Base-by-base conservation (phyloP, 2,113 vertebrate genomes). In the Leptobrachium leishanense region DNA sequence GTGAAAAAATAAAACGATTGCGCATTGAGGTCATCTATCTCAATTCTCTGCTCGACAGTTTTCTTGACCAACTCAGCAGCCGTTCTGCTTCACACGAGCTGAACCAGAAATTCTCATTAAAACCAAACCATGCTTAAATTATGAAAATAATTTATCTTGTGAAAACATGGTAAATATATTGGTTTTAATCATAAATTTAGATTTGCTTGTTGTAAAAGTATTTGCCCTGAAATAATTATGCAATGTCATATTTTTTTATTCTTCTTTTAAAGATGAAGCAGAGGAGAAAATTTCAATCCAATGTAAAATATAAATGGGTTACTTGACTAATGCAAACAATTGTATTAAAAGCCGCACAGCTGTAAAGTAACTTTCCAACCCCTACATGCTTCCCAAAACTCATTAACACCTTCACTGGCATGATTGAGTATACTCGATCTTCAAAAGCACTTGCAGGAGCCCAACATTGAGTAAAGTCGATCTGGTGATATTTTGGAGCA, bases 91-190 rank as follows among this genome's bases (percentile, higher is more conserved):
- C 78, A 81, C 72, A 81, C 65, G 72, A 81, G 78, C 71, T 81
- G 78, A 81, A 81, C 78, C 78, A 81, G 78, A 81, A 81, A 81
- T 81, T 81, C 78, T 81, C 78, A 81, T 81, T 81, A 81, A 74
- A 81, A 81, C 42, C 6, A 72, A 74, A 74, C 71, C 72, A 74
- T 81, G 71, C 72, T 81, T 59, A 81, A 68, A 81, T 81, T 81
- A 81, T 81, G 78, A 74, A 81, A 81, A 81, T 81, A 81, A 81
- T 81, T 81, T 74, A 81, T 81, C 78, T 81, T 81, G 71, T 68
- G 74, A 81, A 81, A 74, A 68, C 41, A 81, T 68, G 66, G 78
- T 81, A 81, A 81, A 81, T 81, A 81, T 81, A 81, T 81, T 81
- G 78, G 78, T 81, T 81, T 81, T 74, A 74, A 81, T 81, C 72